Percentiles rank a stretch among this genome's conserved stretches.
phyloP scores from a whole-genome alignment of 2,888 invertebrate species.

The Zaprionus bogoriensis region DNA sequence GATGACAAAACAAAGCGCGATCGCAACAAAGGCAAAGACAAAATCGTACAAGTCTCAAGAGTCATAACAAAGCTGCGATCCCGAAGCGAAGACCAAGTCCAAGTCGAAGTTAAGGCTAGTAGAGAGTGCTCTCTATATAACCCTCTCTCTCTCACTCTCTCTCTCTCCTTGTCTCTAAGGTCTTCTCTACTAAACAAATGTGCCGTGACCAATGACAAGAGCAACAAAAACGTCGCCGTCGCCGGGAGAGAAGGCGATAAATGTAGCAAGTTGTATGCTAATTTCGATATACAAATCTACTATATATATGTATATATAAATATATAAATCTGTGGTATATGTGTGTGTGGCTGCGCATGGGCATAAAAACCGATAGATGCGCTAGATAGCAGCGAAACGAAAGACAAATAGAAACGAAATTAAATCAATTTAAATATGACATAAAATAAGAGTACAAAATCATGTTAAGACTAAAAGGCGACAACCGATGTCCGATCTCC shows the following conservation, averaged over 20 bases:
- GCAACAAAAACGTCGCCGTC: constrained; percentile 12
- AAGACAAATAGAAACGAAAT: constrained; percentile 55
- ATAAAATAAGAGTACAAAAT: constrained; percentile 71
- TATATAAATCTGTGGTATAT: neutral
- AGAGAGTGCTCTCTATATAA: neutral
- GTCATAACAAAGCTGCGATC: constrained; percentile 28
- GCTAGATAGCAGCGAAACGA: constrained; percentile 13
- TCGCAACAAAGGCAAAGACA: constrained; percentile 51
- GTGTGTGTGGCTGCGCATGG: neutral
- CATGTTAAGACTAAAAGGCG: constrained; percentile 64
- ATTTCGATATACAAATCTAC: constrained; percentile 26
- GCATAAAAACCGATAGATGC: constrained; percentile 12
- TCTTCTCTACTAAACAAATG: constrained; percentile 42
- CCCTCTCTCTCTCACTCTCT: neutral
- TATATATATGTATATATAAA: constrained; percentile 15
- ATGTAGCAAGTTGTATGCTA: constrained; percentile 57
- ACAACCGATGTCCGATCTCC: constrained; percentile 10
- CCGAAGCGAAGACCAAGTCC: too few relatives aligned
- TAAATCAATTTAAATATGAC: constrained; percentile 68
- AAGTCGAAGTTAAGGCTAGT: too few relatives aligned
- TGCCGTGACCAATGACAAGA: constrained; percentile 41
- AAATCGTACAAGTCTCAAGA: constrained; percentile 59
- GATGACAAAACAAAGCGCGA: constrained; percentile 53
- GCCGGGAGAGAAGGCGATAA: constrained; percentile 25
- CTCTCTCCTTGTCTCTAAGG: neutral